These are phyloP conservation scores for Malacosoma neustria DNA, from an alignment of 2,888 invertebrate genomes.

Conservation along the genomic window DNA sequence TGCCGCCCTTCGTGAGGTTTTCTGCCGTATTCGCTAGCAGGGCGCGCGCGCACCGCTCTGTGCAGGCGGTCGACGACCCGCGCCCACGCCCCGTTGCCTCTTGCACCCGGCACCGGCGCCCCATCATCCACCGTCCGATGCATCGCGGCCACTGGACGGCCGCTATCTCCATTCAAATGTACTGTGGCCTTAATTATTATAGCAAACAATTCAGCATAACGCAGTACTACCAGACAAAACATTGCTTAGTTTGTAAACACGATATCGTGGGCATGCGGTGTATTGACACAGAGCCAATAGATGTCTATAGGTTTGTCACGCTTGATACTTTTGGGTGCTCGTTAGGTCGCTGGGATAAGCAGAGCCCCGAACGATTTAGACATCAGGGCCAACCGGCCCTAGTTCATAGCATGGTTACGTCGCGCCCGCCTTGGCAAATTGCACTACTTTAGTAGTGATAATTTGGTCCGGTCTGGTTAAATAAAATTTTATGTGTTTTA, in stretches of 20 bases:
- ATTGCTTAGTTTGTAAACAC: slow-evolving; percentile 20
- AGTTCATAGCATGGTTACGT: too few relatives aligned
- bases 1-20: slow-evolving; percentile 71
- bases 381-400: too few relatives aligned
- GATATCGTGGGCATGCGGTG: neutral
- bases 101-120: slow-evolving; percentile 51
- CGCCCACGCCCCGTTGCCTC: slow-evolving; percentile 45
- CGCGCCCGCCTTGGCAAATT: too few relatives aligned
- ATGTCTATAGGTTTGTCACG: neutral
- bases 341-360: neutral
- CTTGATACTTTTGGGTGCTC: neutral
- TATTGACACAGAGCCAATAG: neutral
- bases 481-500: too few relatives aligned
- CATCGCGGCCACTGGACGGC: slow-evolving; percentile 6
- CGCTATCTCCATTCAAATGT: slow-evolving; percentile 9
- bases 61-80: slow-evolving; percentile 66
- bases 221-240: slow-evolving; percentile 4
- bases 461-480: too few relatives aligned
- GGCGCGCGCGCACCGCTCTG: slow-evolving; percentile 43
- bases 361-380: slow-evolving; percentile 29
- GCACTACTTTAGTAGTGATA: too few relatives aligned
- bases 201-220: neutral
- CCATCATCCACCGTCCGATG: slow-evolving; percentile 11
- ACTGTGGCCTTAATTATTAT: neutral
- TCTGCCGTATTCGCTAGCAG: slow-evolving; percentile 62